Percentiles rank a stretch among this genome's conserved stretches.
Evolutionary conservation across 2,888 invertebrate genomes (phyloP).

Genomic region (Tetragnatha montana): DNA sequence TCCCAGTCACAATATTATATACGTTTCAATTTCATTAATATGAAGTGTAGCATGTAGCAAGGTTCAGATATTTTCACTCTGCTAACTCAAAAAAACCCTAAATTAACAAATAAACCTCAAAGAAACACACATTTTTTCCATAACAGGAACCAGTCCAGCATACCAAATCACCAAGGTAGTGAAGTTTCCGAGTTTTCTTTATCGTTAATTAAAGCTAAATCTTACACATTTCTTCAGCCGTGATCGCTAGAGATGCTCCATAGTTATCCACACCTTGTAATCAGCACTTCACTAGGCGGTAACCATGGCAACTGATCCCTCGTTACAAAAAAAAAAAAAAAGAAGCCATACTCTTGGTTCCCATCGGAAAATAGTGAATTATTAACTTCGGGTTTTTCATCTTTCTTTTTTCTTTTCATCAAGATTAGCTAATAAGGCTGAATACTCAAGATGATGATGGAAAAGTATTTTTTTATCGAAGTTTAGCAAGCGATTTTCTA

Average conservation of each 20-base stretch:
- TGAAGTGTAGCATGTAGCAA: too few relatives aligned
- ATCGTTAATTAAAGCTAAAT: constrained; percentile 1
- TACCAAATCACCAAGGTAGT: too few relatives aligned
- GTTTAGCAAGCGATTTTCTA: not conserved
- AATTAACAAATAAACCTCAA: too few relatives aligned
- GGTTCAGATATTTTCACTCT: too few relatives aligned
- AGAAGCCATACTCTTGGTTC: not conserved
- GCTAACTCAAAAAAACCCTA: too few relatives aligned
- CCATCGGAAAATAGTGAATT: not conserved
- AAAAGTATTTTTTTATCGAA: not conserved
- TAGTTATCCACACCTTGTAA: constrained; percentile 14
- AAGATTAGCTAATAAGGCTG: not conserved
- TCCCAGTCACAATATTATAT: too few relatives aligned
- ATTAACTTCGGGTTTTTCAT: not conserved
- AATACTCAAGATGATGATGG: not conserved
- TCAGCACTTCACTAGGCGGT: constrained; percentile 6
- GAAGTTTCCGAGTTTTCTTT: not conserved
- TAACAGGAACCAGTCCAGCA: too few relatives aligned
- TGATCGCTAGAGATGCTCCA: not conserved
- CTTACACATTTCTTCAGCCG: not conserved
- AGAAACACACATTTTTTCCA: too few relatives aligned
- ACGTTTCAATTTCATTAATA: too few relatives aligned
- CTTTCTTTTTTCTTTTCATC: not conserved
- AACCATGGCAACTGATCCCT: constrained; percentile 15
- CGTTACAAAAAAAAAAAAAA: not conserved